Evolutionary conservation across 2,888 invertebrate genomes (phyloP).

Genomic region (Loripinus fragilis): DNA sequence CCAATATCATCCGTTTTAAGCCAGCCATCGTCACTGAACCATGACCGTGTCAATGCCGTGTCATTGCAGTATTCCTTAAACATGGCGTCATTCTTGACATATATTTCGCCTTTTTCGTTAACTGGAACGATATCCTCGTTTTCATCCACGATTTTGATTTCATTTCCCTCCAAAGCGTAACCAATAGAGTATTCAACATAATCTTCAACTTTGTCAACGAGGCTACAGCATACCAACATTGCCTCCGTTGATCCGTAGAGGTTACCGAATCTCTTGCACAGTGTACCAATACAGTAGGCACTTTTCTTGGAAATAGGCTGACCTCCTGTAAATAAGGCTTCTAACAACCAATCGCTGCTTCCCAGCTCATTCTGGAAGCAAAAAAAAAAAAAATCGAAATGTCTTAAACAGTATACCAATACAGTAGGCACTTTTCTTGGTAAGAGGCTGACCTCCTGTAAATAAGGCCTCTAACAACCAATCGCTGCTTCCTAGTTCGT

Average conservation of each 20-base stretch:
- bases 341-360: too few relatives aligned
- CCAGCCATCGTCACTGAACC: conserved; percentile 26
- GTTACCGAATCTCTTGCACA: not conserved
- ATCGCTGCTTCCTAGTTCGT: too few relatives aligned
- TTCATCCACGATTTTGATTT: conserved; percentile 36
- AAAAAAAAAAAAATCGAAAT: too few relatives aligned
- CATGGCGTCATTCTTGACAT: not conserved
- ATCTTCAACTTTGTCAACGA: not conserved
- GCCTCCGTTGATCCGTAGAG: conserved; percentile 28
- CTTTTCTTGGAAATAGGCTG: too few relatives aligned
- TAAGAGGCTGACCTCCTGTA: too few relatives aligned
- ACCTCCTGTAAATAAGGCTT: too few relatives aligned
- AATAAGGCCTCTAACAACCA: too few relatives aligned
- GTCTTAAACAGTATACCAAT: too few relatives aligned
- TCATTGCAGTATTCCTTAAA: conserved; percentile 33
- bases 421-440: too few relatives aligned
- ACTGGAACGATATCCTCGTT: conserved; percentile 19
- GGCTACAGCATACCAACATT: not conserved
- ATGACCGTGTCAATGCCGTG: conserved; percentile 5
- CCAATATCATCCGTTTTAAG: not conserved
- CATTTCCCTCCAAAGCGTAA: not conserved
- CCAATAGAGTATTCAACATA: not conserved
- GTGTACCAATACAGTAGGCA: too few relatives aligned
- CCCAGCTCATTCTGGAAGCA: too few relatives aligned
- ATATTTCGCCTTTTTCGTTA: conserved; percentile 30